These are phyloP conservation scores for Acronicta alni DNA, from an alignment of 2,888 invertebrate genomes.

Conservation along the genomic window DNA sequence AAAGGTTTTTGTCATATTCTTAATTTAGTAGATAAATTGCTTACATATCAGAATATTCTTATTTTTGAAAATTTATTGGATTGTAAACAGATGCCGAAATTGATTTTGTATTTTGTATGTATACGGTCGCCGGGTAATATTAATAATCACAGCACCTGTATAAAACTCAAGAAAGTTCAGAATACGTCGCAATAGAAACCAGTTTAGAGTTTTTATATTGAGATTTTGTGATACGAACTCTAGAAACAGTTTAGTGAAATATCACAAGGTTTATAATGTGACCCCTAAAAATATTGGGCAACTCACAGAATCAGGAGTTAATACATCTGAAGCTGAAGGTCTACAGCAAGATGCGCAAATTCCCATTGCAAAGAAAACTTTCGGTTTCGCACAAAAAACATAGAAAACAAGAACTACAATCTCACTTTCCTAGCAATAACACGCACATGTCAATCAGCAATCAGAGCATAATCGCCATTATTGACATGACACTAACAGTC, in stretches of 20 bases:
- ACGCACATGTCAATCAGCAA: slow-evolving; percentile 12
- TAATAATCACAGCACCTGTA: neutral
- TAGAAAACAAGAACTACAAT: slow-evolving; percentile 38
- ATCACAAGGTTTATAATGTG: too few relatives aligned
- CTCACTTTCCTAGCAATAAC: slow-evolving; percentile 25
- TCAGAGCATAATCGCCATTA: neutral
- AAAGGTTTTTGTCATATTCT: too few relatives aligned
- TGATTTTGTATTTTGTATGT: too few relatives aligned
- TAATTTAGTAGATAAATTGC: too few relatives aligned
- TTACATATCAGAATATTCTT: too few relatives aligned
- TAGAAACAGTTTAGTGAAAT: slow-evolving; percentile 1
- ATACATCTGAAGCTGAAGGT: slow-evolving; percentile 87
- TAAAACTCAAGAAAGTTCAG: neutral
- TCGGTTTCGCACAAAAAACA: slow-evolving; percentile 47
- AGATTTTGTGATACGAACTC: neutral
- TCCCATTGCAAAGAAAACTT: slow-evolving; percentile 76
- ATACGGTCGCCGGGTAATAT: neutral
- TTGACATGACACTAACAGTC: slow-evolving; percentile 38
- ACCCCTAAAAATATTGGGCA: slow-evolving; percentile 1
- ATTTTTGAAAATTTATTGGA: too few relatives aligned
- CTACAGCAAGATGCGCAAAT: slow-evolving; percentile 87
- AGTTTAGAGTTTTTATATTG: neutral
- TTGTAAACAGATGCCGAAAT: too few relatives aligned
- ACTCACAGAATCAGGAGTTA: slow-evolving; percentile 90
- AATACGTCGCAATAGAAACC: slow-evolving; percentile 22